phyloP scores from a whole-genome alignment of 1,140 invertebrate genomes.

The Mizuhopecten yessoensis region DNA sequence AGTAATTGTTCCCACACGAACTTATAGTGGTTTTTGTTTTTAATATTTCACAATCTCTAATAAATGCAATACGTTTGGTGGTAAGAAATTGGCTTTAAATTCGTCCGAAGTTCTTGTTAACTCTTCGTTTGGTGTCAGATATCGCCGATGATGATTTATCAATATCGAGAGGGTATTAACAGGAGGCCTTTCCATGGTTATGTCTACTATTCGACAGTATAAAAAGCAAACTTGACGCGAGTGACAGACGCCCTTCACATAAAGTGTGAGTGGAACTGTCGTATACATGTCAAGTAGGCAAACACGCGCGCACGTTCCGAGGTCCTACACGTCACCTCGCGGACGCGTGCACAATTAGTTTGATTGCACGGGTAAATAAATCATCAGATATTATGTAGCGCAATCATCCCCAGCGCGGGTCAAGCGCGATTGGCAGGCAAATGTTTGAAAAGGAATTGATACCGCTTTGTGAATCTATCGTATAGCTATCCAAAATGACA shows the following conservation, averaged over 20 bases:
- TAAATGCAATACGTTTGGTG: background rate
- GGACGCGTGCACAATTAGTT: conserved; percentile 45
- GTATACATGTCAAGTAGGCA: conserved; percentile 38
- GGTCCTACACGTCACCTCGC: background rate
- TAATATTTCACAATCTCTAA: no score
- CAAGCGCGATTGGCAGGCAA: conserved; percentile 47
- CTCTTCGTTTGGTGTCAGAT: background rate
- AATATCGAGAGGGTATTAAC: background rate
- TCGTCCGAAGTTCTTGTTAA: background rate
- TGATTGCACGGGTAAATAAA: conserved; percentile 52
- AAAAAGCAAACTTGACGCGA: background rate
- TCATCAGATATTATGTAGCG: conserved; percentile 46
- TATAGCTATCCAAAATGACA: conserved; percentile 49
- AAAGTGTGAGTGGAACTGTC: background rate
- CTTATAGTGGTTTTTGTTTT: no score
- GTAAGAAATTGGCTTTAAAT: background rate
- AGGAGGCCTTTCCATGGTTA: background rate
- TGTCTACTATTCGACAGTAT: background rate
- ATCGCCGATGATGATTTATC: background rate
- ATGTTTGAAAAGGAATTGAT: conserved; percentile 49
- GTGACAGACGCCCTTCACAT: background rate
- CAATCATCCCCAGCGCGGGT: conserved; percentile 41
- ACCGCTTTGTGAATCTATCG: conserved; percentile 49
- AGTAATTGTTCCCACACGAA: no score
- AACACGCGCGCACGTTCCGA: conserved; percentile 2